Evolutionary conservation across 2,797 vertebrate species (phyloP).

Genomic region (Sternotherus odoratus): DNA sequence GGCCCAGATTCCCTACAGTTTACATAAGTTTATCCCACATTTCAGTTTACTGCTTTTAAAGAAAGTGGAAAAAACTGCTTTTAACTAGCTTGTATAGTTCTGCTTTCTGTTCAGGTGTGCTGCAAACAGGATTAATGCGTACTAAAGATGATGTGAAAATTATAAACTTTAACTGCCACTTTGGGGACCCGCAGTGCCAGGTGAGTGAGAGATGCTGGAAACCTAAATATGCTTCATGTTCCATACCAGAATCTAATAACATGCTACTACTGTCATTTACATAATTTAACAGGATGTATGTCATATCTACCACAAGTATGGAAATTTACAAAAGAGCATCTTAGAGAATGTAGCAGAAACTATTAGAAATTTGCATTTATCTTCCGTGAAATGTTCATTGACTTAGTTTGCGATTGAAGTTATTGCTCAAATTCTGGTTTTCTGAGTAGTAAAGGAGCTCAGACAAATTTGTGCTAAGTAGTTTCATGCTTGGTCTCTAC

Average conservation of each 20-base stretch:
- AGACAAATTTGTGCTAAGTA: background rate
- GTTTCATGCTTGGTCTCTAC: background rate
- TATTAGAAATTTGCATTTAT: background rate
- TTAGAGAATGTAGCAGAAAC: background rate
- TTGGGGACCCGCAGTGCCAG: conserved; percentile 92
- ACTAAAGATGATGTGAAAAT: conserved; percentile 88
- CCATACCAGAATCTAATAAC: background rate
- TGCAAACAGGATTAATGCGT: conserved; percentile 91
- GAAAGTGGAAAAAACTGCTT: background rate
- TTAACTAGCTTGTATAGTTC: background rate
- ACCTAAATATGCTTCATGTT: background rate
- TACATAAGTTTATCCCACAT: background rate
- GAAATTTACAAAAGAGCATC: background rate
- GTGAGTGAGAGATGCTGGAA: conserved; percentile 67
- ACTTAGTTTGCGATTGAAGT: background rate
- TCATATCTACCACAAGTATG: background rate
- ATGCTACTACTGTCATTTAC: background rate
- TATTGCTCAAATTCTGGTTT: background rate
- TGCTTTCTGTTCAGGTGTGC: conserved; percentile 82
- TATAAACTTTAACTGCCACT: conserved; percentile 91
- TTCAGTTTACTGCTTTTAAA: background rate
- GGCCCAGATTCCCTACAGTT: background rate
- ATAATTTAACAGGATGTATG: background rate
- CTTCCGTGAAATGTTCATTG: background rate
- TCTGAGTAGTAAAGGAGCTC: background rate